Base-by-base conservation (phyloP, 1,140 invertebrate species). In the Drosophila repleta region DNA sequence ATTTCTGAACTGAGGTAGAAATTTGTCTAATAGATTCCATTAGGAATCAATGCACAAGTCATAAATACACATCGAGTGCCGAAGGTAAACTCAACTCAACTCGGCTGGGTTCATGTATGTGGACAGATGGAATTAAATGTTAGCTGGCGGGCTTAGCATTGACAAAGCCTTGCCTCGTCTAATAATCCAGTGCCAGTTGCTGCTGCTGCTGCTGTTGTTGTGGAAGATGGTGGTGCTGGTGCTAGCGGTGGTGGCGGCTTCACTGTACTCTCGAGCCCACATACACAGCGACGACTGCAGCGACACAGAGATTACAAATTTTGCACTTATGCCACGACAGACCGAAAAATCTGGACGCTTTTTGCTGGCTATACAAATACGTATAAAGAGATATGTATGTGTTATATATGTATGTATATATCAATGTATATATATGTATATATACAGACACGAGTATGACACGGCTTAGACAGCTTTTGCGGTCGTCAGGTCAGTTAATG, bases 221-320 rank as follows among this genome's bases (percentile, higher is more conserved):
- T 32, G n/a, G n/a, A n/a, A n/a, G n/a, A n/a, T 60, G 46, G 24
- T 24, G 24, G 24, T 24, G 24, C 2, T 24, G 24, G 35, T 37
- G 3, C 13, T 39, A 3, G 26, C 7, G 37, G 2, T 17, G 15
- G 1, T 35, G 39, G 15, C 8, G 39, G 39, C 15, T 43, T 35
- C 2, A 32, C 26, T 52, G 26, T 35, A 17, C 66, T 51, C 58
- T 41, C 56, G 10, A 35, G 29, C 32, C 10, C 8, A 13, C 32
- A 11, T 10, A 35, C 10, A 35, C 11, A 35, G 32, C 11, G 1
- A 35, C 32, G 43, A 37, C 46, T 85, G 69, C 74, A 78, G 7
- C 35, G 49, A 51, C 62, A 51, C 62, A 77, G 82, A 88, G 82
- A 87, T 87, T 87, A 87, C 82, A 87, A 88, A 82, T 87, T 87